Conservation (phyloP, 2,888 invertebrate species). For the Cephus rjabovi region DNA sequence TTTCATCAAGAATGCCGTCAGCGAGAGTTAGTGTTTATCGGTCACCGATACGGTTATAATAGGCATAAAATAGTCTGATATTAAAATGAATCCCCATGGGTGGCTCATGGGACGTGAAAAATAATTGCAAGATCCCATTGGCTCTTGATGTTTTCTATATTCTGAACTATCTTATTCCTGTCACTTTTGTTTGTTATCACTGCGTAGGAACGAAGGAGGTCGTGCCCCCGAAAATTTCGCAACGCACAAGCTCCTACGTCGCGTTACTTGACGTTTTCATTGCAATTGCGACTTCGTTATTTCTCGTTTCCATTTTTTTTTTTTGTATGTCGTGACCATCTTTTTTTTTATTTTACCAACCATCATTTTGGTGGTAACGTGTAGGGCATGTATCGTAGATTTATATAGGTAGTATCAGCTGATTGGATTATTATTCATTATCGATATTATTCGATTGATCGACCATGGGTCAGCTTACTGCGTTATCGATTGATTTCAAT, state of each 20-base stretch:
- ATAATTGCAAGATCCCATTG: neutral
- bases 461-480: neutral
- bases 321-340: too few relatives aligned
- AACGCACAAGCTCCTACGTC: conserved; percentile 42
- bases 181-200: neutral
- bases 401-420: neutral
- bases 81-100: neutral
- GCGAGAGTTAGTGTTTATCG: neutral
- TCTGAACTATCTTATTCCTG: neutral
- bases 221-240: conserved; percentile 56
- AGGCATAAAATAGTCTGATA: neutral
- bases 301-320: neutral
- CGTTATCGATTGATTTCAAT: neutral
- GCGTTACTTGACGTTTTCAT: neutral
- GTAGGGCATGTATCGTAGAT: neutral
- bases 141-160: neutral
- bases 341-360: neutral
- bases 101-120: neutral
- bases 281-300: neutral
- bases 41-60: neutral
- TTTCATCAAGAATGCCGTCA: neutral
- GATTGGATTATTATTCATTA: neutral
- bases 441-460: neutral
- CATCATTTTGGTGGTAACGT: neutral
- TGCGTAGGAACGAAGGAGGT: conserved; percentile 38